Evolutionary conservation across 2,888 invertebrate species (phyloP), one percentile per base, ranked within the genome.

Genomic region (Didymodactylos carnosus): DNA sequence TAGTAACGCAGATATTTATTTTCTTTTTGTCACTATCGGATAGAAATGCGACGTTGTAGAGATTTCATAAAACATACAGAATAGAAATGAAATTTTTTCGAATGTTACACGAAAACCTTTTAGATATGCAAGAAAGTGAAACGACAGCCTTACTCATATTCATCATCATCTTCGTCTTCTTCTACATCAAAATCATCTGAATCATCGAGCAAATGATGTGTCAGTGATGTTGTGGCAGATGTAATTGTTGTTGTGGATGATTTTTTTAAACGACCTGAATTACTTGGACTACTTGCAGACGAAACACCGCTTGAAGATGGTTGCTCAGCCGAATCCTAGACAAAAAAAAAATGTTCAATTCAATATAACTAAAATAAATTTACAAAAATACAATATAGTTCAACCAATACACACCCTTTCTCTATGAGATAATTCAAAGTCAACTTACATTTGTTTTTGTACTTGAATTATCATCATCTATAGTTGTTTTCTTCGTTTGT

Each of bases 161-260:
- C 83, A 14, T 81, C 84, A 8, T 85, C 84, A 13, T 84, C 82
- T 13, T 80, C 80, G 8, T 79, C 79, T 40, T 80, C 80, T 25
- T 81, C 80, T 69, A 76, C 77, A 23, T 74, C 77, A 3, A 72
- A 77, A 62, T 76, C 76, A 39, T 71, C 73, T 72, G 43, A 46
- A 70, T 70, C 74, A 76, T 73, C 71, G 19, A 62, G 62, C 70
- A 75, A 69, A 72, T 76, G 46, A 14, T 27, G 72, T 23, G 43
- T 76, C 51, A 49, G 46, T 43, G 51, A 39, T 39, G 40, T 62
- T 39, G 53, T 72, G 35, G 14, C 35, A n/a, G 40, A 16, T 62
- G 41, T 74, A 11, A 29, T 6, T 2, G 41, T 35, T 53, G 46
- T 27, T 62, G 39, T 27, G 3, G 27, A 10, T 35, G 62, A 35